Evolutionary conservation across 2,797 vertebrate species (phyloP).

Genomic region (Hydrocynus forskahlii): DNA sequence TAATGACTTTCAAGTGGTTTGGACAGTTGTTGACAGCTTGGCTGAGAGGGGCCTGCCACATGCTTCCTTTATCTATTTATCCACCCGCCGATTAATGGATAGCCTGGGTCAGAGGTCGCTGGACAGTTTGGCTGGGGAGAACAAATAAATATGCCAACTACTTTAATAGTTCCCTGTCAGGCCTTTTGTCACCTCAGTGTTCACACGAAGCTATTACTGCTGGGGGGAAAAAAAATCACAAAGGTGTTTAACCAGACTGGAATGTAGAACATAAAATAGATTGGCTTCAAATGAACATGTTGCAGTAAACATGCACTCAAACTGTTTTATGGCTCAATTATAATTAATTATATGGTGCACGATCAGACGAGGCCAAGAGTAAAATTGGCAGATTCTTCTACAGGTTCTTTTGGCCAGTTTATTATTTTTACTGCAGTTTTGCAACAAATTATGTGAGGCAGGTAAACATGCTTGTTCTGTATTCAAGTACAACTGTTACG

Average conservation of each 20-base stretch:
- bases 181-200: neutral
- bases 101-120: conserved; percentile 72
- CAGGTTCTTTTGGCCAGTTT: too few relatives aligned
- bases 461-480: too few relatives aligned
- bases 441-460: too few relatives aligned
- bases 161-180: conserved; percentile 17
- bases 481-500: too few relatives aligned
- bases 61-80: conserved; percentile 76
- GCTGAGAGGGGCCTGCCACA: conserved; percentile 77
- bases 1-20: conserved; percentile 77
- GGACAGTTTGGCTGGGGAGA: conserved; percentile 20
- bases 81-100: conserved; percentile 78
- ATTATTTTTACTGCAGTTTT: too few relatives aligned
- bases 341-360: neutral
- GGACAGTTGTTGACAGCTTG: conserved; percentile 79
- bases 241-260: neutral
- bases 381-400: too few relatives aligned
- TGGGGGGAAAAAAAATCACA: neutral
- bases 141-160: conserved; percentile 40
- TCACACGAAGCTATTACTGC: neutral
- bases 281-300: neutral
- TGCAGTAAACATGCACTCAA: neutral
- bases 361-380: too few relatives aligned
- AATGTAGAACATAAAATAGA: neutral
- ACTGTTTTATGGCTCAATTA: neutral